phyloP scores from a whole-genome alignment of 2,113 vertebrate species.

The Dissostichus mawsoni region DNA sequence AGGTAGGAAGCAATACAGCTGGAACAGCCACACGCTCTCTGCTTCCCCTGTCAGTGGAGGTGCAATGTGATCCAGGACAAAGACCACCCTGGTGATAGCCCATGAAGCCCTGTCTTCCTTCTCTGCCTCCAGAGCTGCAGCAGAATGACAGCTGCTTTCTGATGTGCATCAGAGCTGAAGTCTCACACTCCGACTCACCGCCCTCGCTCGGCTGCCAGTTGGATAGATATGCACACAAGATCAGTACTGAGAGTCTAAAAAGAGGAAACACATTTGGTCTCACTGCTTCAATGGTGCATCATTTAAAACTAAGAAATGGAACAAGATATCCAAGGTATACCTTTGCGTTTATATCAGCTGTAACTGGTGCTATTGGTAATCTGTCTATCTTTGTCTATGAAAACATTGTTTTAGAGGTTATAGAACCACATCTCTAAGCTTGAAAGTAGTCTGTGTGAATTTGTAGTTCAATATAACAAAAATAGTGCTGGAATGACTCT shows the following conservation, averaged over 20 bases:
- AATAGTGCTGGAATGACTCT: background rate
- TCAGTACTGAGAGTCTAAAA: background rate
- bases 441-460: background rate
- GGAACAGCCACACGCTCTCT: background rate
- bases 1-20: background rate
- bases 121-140: background rate
- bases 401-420: background rate
- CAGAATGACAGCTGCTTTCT: constrained; percentile 6
- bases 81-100: constrained; percentile 35
- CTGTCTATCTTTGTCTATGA: background rate
- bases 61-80: constrained; percentile 30
- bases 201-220: background rate
- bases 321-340: background rate
- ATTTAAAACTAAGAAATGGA: background rate
- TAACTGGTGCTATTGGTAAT: background rate
- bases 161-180: constrained; percentile 17
- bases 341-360: background rate
- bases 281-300: background rate
- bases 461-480: background rate
- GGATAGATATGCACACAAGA: background rate
- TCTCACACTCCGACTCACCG: background rate
- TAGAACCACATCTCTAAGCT: background rate
- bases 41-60: constrained; percentile 21
- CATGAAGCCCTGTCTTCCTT: constrained; percentile 11
- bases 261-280: background rate